Evolutionary conservation across 2,888 invertebrate species (phyloP).

Genomic region (Pammene fasciana): DNA sequence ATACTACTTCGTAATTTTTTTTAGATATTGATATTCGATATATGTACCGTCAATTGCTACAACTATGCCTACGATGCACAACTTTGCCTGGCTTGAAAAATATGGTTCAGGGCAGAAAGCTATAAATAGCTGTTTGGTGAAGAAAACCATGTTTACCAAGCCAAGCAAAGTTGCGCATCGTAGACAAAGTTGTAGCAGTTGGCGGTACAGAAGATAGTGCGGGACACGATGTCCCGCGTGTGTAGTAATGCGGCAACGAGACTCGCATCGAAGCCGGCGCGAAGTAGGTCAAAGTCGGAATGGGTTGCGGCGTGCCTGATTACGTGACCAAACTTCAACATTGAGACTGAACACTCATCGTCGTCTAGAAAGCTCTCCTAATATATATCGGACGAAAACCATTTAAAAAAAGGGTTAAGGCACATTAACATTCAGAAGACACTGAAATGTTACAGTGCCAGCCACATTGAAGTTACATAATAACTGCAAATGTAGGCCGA

Average conservation of each 20-base stretch:
- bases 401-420: not conserved
- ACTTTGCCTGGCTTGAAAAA: too few relatives aligned
- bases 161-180: too few relatives aligned
- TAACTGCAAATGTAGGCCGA: conserved; percentile 47
- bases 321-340: conserved; percentile 49
- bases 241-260: conserved; percentile 38
- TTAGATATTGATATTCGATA: not conserved
- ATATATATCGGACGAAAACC: not conserved
- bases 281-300: conserved; percentile 75
- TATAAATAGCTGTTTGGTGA: too few relatives aligned
- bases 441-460: not conserved
- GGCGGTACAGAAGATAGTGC: too few relatives aligned
- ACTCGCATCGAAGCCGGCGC: conserved; percentile 63
- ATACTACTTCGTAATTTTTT: not conserved
- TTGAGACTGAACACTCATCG: not conserved
- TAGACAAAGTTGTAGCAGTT: too few relatives aligned
- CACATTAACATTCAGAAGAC: not conserved
- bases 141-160: too few relatives aligned
- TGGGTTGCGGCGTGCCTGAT: conserved; percentile 58
- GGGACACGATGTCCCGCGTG: not conserved
- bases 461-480: conserved; percentile 36
- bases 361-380: conserved; percentile 40
- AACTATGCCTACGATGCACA: too few relatives aligned
- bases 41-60: not conserved
- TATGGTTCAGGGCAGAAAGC: too few relatives aligned